Evolutionary conservation across 1,140 invertebrate genomes (phyloP).

Genomic region (Hesperophylax magnus): DNA sequence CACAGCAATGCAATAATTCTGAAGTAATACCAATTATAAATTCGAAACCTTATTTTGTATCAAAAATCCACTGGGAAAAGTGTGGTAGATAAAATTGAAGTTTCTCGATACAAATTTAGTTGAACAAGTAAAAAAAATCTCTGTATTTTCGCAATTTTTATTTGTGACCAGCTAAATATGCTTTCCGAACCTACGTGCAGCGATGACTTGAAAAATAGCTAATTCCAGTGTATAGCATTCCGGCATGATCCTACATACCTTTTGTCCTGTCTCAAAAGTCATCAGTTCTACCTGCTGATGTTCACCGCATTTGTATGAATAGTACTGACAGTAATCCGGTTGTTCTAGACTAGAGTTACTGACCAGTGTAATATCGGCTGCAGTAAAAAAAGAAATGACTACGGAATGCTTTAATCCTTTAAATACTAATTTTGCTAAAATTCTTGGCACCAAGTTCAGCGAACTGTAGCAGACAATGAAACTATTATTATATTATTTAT

Average conservation of each 20-base stretch:
- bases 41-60: too few species aligned
- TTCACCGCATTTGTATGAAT: not conserved
- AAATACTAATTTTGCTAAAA: not conserved
- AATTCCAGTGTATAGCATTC: not conserved
- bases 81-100: too few species aligned
- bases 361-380: not conserved
- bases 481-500: not conserved
- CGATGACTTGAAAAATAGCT: slow-evolving; percentile 15
- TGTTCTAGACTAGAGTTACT: not conserved
- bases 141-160: too few species aligned
- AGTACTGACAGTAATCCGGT: not conserved
- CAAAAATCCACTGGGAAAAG: too few species aligned
- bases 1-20: too few species aligned
- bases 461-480: not conserved
- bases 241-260: not conserved
- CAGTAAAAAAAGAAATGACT: too few species aligned
- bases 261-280: not conserved
- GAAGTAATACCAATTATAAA: too few species aligned
- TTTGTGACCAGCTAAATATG: not conserved
- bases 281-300: not conserved
- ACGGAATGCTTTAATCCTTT: not conserved
- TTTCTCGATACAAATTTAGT: too few species aligned
- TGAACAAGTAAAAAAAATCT: too few species aligned
- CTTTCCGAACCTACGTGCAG: not conserved
- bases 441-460: slow-evolving; percentile 3